A percentile compares a stretch with the other conserved stretches of the same genome.
phyloP scores from a whole-genome alignment of 30 jellyfish, hydroid and myxozoan species.

The Calvadosia cruxmelitensis region DNA sequence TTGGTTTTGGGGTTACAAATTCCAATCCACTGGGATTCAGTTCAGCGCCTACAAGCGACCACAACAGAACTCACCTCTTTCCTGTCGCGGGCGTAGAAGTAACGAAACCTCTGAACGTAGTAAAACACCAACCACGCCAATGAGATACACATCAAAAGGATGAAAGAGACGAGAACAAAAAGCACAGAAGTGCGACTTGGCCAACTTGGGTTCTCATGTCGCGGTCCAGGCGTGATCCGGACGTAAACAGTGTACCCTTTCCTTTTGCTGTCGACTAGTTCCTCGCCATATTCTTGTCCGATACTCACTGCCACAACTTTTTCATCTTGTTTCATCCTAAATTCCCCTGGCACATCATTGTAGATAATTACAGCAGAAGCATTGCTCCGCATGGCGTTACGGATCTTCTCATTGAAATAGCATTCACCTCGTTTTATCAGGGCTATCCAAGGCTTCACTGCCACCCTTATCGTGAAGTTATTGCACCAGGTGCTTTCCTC shows the following conservation, averaged over 20 bases:
- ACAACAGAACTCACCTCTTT: constrained; percentile 90
- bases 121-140: constrained; percentile 94
- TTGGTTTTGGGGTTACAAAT: too few species aligned
- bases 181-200: constrained; percentile 78
- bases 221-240: constrained; percentile 44
- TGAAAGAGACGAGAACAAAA: constrained; percentile 83
- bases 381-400: constrained; percentile 43
- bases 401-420: constrained; percentile 42
- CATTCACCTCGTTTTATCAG: constrained; percentile 52
- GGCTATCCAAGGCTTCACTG: constrained; percentile 65
- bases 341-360: constrained; percentile 13
- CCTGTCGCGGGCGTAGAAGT: constrained; percentile 69
- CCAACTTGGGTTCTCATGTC: constrained; percentile 38
- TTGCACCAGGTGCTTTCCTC: constrained; percentile 32
- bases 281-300: constrained; percentile 11
- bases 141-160: constrained; percentile 86
- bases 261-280: constrained; percentile 5
- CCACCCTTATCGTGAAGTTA: constrained; percentile 7
- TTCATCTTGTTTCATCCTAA: constrained; percentile 27
- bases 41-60: too few species aligned
- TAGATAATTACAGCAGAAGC: constrained; percentile 81
- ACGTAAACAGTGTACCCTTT: neutral
- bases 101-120: constrained; percentile 82
- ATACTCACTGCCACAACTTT: constrained; percentile 50
- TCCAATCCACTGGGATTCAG: too few species aligned